A percentile compares a stretch with the other conserved stretches of the same genome.
These are phyloP conservation scores for Minunthozetes semirufus DNA, from an alignment of 2,888 invertebrate species.

Conservation along the genomic window DNA sequence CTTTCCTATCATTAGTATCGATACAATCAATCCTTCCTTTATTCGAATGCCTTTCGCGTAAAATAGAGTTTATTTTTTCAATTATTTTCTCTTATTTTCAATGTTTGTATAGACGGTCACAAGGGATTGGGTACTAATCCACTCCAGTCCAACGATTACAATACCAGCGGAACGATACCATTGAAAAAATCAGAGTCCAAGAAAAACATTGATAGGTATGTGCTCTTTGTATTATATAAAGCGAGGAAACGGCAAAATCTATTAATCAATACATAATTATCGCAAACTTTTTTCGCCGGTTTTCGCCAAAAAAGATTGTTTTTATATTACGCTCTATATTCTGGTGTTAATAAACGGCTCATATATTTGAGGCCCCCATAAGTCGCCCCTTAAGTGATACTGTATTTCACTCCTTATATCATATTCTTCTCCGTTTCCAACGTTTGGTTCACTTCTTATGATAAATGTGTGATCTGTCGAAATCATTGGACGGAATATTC, in stretches of 20 bases:
- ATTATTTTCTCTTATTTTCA: neutral
- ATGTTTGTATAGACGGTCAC: constrained; percentile 22
- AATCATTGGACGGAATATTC: no score
- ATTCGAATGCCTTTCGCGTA: neutral
- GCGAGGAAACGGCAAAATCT: neutral
- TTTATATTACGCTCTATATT: no score
- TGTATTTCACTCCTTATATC: no score
- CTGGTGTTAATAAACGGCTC: no score
- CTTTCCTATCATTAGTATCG: neutral
- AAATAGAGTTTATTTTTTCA: neutral
- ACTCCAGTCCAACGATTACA: constrained; percentile 19
- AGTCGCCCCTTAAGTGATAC: no score
- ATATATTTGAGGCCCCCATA: no score
- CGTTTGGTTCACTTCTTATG: no score
- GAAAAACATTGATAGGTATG: constrained; percentile 27
- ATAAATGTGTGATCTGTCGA: no score
- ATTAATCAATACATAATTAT: constrained; percentile 5
- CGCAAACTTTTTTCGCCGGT: neutral
- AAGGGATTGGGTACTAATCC: constrained; percentile 21
- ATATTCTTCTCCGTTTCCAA: no score
- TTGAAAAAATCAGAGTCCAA: constrained; percentile 20
- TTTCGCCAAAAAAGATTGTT: no score
- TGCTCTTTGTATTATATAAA: neutral
- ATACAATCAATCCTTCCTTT: neutral
- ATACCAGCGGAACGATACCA: constrained; percentile 14